Evolutionary conservation across 1,140 invertebrate genomes (phyloP).

Genomic region (Babylonia areolata): DNA sequence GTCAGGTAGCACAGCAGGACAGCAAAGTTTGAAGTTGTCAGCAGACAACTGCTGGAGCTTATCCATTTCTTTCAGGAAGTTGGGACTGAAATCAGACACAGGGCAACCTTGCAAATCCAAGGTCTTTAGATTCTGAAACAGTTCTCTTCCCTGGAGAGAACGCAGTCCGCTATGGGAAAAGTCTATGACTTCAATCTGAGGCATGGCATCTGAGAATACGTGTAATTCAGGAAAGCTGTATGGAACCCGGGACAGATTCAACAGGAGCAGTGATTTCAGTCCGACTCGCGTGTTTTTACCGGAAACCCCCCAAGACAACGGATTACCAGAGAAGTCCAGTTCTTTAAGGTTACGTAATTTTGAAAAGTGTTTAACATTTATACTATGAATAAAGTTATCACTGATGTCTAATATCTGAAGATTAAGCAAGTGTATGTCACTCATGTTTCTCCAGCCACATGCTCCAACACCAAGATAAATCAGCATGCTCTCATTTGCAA

Average conservation of each 20-base stretch:
- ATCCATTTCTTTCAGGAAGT: not conserved
- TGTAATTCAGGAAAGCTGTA: not conserved
- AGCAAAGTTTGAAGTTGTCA: constrained; percentile 32
- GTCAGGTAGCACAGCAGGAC: not conserved
- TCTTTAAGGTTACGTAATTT: not conserved
- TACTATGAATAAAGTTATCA: not conserved
- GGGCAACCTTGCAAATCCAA: not conserved
- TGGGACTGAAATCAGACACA: not conserved
- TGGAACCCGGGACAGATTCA: not conserved
- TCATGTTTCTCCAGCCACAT: not conserved
- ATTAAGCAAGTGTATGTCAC: not conserved
- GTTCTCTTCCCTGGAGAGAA: not conserved
- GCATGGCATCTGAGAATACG: not conserved
- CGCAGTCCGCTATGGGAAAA: not conserved
- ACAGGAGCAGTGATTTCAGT: not conserved
- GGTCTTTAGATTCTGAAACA: not conserved
- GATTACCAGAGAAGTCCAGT: not conserved
- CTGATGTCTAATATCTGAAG: not conserved
- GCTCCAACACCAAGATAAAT: not conserved
- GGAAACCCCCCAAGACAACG: not conserved
- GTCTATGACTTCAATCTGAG: not conserved
- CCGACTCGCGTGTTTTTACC: not conserved
- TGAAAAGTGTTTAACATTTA: not conserved
- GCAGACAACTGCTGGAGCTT: not conserved
- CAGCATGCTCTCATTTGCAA: not conserved